These are phyloP conservation scores for Cactoblastis cactorum DNA, from an alignment of 2,888 invertebrate species.

Conservation along the genomic window DNA sequence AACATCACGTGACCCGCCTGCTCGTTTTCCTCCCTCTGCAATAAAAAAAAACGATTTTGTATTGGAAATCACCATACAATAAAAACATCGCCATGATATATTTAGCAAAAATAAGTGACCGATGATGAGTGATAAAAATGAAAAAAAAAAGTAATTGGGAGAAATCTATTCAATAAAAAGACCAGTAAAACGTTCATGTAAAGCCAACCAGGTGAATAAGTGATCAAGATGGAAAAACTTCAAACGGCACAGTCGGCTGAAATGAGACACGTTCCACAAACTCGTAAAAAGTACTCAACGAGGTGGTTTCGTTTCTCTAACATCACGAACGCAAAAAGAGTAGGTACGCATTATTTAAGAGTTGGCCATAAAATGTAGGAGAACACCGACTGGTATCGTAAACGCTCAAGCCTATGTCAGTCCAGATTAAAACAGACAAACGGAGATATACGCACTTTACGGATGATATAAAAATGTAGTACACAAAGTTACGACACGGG, in stretches of 20 bases:
- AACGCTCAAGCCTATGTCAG: conserved; percentile 45
- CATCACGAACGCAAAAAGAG: conserved; percentile 47
- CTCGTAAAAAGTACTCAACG: conserved; percentile 58
- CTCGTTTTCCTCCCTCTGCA: too few relatives aligned
- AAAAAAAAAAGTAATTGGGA: not conserved
- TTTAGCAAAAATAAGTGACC: too few relatives aligned
- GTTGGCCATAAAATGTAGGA: conserved; percentile 51
- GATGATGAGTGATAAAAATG: not conserved
- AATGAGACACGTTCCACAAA: conserved; percentile 53
- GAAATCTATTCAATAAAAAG: not conserved
- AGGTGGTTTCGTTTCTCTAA: conserved; percentile 46
- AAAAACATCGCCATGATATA: too few relatives aligned
- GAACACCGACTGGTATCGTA: conserved; percentile 50
- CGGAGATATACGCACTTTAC: conserved; percentile 13
- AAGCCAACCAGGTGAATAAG: conserved; percentile 4
- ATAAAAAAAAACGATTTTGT: too few relatives aligned
- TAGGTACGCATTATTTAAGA: conserved; percentile 58
- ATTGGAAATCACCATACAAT: too few relatives aligned
- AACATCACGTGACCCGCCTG: too few relatives aligned
- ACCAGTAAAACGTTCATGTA: not conserved
- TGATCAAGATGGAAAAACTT: conserved; percentile 17
- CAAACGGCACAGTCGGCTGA: conserved; percentile 32
- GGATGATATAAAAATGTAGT: not conserved
- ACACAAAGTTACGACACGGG: not conserved
- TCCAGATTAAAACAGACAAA: conserved; percentile 47